Base-by-base conservation (phyloP, 2,797 vertebrate genomes). In the Echiichthys vipera region DNA sequence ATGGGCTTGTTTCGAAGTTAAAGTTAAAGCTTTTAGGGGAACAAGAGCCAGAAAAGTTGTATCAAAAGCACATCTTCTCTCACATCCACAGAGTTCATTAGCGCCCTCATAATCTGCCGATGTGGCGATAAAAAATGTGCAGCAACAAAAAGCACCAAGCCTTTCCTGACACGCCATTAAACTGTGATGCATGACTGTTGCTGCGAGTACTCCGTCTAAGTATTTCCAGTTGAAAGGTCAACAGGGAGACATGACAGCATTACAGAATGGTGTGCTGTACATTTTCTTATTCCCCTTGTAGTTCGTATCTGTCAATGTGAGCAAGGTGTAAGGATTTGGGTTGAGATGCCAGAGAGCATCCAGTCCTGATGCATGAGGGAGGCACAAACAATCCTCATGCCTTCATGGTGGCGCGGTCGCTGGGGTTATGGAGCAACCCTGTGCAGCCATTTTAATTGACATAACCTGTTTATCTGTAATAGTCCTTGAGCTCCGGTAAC, bases 61-160 rank as follows among this genome's bases (percentile, higher is more conserved):
- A 81, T 82, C 83, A 62, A 80, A 77, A 88, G 64, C 74, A 11
- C 7, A 5, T 40, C 7, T 24, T 2, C 5, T 70, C 79, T 86
- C 81, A 63, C 68, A 87, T 74, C 56, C 15, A 12, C 56, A 29
- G 72, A 90, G 91, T 94, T 95, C 93, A 95, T 95, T 95, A 94
- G 90, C 86, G 79, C 27, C 9, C 84, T 83, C 78, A 78, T 94
- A 94, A 94, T 94, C 91, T 93, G 92, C 90, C 88, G 90, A 95
- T 94, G 90, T 77, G 71, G 91, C 87, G 89, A 93, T 94, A 94
- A 91, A 89, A 87, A 89, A 87, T 78, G 88, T 88, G 80, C 76
- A 83, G 78, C 68, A 83, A 82, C 76, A 85, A 66, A 88, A 85
- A 80, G 71, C 67, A 13, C 39, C 46, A 15, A 61, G 81, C 64